A percentile compares a stretch with the other conserved stretches of the same genome.
phyloP scores from a whole-genome alignment of 2,113 vertebrate species.

The Mus pahari region DNA sequence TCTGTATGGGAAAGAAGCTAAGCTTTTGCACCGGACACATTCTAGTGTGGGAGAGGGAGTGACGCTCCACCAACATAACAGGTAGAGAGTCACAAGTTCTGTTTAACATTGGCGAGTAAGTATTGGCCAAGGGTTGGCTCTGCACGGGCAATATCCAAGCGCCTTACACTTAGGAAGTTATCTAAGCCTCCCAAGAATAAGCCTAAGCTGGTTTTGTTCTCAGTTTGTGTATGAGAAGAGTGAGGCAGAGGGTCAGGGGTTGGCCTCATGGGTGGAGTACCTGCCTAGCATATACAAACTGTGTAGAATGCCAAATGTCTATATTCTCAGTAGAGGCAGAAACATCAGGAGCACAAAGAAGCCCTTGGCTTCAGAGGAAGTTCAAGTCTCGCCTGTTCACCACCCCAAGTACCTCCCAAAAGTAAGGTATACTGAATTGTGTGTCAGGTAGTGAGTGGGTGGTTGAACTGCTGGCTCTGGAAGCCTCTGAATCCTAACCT shows the following conservation, averaged over 20 bases:
- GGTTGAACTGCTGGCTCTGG: not conserved
- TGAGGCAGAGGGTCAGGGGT: not conserved
- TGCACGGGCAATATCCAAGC: not conserved
- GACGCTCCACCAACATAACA: not conserved
- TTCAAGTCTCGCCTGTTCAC: not conserved
- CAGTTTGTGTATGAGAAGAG: not conserved
- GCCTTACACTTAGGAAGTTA: not conserved
- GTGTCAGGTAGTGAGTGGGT: rapidly evolving
- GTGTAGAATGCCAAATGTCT: rapidly evolving
- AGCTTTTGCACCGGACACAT: not conserved
- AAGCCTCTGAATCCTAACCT: rapidly evolving
- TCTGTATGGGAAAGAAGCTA: not conserved
- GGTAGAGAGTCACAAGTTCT: not conserved
- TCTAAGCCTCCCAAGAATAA: not conserved
- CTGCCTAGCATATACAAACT: not conserved
- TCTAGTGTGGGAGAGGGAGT: not conserved
- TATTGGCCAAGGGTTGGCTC: not conserved
- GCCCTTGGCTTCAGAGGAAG: not conserved
- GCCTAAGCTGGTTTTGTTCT: not conserved
- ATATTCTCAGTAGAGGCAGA: not conserved
- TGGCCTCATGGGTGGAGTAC: too few relatives aligned
- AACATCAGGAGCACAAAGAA: too few relatives aligned
- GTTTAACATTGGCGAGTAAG: not conserved
- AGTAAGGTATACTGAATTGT: not conserved
- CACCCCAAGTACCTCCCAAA: not conserved